Percentiles rank a stretch among this genome's conserved stretches.
phyloP scores from a whole-genome alignment of 2,888 invertebrate species.

The Margaritifera margaritifera region DNA sequence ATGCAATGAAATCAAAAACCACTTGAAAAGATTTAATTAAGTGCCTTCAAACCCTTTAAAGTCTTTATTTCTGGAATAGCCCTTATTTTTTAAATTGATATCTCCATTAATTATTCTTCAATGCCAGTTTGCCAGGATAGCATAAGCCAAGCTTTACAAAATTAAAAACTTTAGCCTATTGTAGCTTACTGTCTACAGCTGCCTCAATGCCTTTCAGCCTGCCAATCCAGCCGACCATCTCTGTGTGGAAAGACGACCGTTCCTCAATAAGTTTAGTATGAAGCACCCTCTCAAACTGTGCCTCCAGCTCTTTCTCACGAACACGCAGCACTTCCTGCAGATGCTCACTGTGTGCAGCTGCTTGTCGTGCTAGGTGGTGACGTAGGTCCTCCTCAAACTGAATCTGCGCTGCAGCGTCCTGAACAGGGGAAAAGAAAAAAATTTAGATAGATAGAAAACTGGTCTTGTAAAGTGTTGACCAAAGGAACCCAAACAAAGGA shows the following conservation, averaged over 20 bases:
- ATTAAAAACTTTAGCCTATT: no score
- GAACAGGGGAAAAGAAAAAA: conserved; percentile 6
- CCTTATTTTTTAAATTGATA: no score
- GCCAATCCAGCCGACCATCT: conserved; percentile 83
- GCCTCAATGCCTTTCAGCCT: conserved; percentile 85
- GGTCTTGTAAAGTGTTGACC: not conserved
- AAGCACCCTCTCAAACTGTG: conserved; percentile 73
- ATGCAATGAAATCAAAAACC: no score
- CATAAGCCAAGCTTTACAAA: no score
- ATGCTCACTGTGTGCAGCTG: conserved; percentile 87
- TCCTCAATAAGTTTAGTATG: conserved; percentile 81
- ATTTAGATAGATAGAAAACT: not conserved
- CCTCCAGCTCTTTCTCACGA: conserved; percentile 77
- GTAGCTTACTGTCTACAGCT: conserved; percentile 81
- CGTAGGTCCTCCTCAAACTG: conserved; percentile 81
- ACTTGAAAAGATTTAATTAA: no score
- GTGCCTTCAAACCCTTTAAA: no score
- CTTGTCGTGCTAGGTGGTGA: conserved; percentile 86
- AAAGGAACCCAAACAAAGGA: not conserved
- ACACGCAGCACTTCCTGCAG: conserved; percentile 77
- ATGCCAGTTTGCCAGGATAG: no score
- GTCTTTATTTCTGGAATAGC: no score
- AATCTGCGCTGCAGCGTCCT: conserved; percentile 59
- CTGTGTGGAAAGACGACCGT: conserved; percentile 80
- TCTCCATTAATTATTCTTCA: no score